These are phyloP conservation scores for Leptopilina drosophilae DNA, from an alignment of 2,888 invertebrate genomes.

Conservation along the genomic window DNA sequence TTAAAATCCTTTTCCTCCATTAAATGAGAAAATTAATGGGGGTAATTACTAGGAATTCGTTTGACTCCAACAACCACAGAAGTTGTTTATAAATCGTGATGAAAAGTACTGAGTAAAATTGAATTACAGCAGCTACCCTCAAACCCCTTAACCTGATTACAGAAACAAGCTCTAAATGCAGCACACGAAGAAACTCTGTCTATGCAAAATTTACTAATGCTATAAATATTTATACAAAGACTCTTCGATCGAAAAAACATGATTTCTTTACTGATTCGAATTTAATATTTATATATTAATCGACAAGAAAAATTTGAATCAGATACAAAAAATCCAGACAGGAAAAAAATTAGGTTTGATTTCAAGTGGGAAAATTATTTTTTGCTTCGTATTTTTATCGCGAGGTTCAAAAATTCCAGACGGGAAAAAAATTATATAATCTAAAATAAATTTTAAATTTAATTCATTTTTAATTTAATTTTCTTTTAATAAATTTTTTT, in stretches of 20 bases:
- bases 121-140: slow-evolving; percentile 7
- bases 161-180: slow-evolving; percentile 10
- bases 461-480: too few species aligned
- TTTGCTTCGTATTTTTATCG: too few species aligned
- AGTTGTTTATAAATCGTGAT: slow-evolving; percentile 2
- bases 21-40: not conserved
- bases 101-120: slow-evolving; percentile 15
- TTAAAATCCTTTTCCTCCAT: not conserved
- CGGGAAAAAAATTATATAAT: too few species aligned
- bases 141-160: slow-evolving; percentile 23
- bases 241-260: not conserved
- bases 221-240: not conserved
- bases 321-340: too few species aligned
- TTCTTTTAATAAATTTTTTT: too few species aligned
- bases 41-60: not conserved
- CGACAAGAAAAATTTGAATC: not conserved
- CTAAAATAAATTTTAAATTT: too few species aligned
- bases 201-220: not conserved
- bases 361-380: too few species aligned
- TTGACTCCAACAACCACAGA: not conserved
- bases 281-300: not conserved
- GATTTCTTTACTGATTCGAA: not conserved
- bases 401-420: too few species aligned
- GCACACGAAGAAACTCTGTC: not conserved
- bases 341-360: too few species aligned